Base-by-base conservation (phyloP, 2,797 vertebrate species). In the Rhinophrynus dorsalis region DNA sequence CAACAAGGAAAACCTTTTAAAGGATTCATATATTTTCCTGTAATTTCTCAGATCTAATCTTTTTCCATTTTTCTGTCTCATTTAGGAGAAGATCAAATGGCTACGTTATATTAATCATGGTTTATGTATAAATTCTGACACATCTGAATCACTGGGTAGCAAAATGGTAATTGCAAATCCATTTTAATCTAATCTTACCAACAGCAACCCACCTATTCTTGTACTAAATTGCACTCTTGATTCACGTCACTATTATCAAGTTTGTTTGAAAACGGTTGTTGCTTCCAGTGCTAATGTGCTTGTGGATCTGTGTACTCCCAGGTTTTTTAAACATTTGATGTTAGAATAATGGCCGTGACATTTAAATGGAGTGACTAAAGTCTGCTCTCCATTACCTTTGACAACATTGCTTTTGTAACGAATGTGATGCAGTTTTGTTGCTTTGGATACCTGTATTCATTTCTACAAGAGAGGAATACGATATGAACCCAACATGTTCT, bases 401-500 rank as follows among this genome's bases (percentile, higher is more conserved):
- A 60, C 1, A 1, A 47, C 70, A 37, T 54, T 17, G 52, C 66
- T 59, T 50, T 69, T 65, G 26, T 35, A 67, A 72, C 15, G 8
- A 52, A 59, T 20, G 0, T 0, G 27, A 30, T 54, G 64, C 51
- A 48, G 74, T 74, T 75, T 70, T 42, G 64, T 2, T 5, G 0
- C 57, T 63, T 48, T 60, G 73, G 50, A 68, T 75, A 74, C 65
- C 23, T 26, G 10, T 12, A 27, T 58, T 50, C 24, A 58, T 74
- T 20, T 33, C 71, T 5, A 61, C 0, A 0, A 70, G 58, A 54
- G 32, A 78, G 66, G 1, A 0, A 65, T 40, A 23, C 3, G 66
- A 40, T 68, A 74, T 44, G 3, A 48, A 58, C 30, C 17, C 37
- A 45, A 45, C 13, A 20, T 45, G 42, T 8, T 35, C 4, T 8